Conservation (phyloP, 1,140 invertebrate genomes). For the Macrocentrus cingulum region DNA sequence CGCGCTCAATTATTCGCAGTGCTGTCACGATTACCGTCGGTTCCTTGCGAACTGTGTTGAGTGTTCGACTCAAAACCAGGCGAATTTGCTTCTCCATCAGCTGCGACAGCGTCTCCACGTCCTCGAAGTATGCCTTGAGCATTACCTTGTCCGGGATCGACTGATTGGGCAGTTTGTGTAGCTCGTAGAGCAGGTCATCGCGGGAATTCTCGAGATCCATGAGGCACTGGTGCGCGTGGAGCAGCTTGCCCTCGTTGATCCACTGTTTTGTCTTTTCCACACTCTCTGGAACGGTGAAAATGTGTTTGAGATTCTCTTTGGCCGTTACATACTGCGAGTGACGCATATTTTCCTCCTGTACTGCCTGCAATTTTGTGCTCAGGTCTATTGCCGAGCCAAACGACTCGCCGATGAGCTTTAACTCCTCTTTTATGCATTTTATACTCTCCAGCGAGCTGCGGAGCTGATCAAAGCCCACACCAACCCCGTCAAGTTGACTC, state of each 20-base stretch:
- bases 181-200: conserved; percentile 92
- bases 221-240: conserved; percentile 93
- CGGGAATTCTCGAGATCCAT: conserved; percentile 95
- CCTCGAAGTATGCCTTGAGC: conserved; percentile 93
- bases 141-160: conserved; percentile 86
- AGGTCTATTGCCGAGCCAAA: conserved; percentile 72
- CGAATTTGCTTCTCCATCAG: conserved; percentile 90
- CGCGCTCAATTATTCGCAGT: conserved; percentile 92
- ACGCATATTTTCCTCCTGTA: conserved; percentile 88
- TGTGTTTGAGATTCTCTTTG: conserved; percentile 97
- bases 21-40: conserved; percentile 96
- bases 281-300: conserved; percentile 96
- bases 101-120: conserved; percentile 88
- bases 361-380: conserved; percentile 76
- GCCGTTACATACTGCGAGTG: conserved; percentile 96
- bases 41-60: conserved; percentile 93
- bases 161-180: conserved; percentile 91
- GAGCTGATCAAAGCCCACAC: conserved; percentile 89
- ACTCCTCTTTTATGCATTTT: conserved; percentile 69
- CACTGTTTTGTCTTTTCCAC: conserved; percentile 91
- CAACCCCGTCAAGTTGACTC: conserved; percentile 94
- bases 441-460: conserved; percentile 83
- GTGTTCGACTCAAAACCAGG: conserved; percentile 83
- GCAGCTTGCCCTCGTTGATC: conserved; percentile 92
- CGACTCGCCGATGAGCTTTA: conserved; percentile 52